Evolutionary conservation across 2,797 vertebrate genomes (phyloP), one percentile per base, ranked within the genome.

Genomic region (Malurus leucopterus): DNA sequence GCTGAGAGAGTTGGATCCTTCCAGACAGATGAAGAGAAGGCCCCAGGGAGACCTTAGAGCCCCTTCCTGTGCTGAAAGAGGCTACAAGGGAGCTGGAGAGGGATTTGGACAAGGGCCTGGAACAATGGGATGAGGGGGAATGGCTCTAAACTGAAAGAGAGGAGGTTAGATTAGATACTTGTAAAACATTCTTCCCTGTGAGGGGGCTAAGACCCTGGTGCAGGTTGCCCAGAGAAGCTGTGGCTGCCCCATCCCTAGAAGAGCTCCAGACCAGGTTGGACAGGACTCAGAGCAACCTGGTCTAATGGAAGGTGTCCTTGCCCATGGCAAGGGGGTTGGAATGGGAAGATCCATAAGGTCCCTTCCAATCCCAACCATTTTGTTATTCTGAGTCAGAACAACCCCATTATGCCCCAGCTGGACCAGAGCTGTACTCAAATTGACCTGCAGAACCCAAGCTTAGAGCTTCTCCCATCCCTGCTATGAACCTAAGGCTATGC

Each of bases 401-500:
- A 17, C 2, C 11, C 23, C 16, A 4, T 26, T 61, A 26, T 20
- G 13, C 16, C 26, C 65, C 69, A 53, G 49, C 13, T 50, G 32
- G 59, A 32, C 15, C 34, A 82, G 69, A 59, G 74, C 27, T 58
- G n/a, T 53, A 29, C 20, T 63, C 22, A 46, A 53, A 62, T 8
- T n/a, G 19, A 30, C 20, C 53, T 30, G 44, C 53, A 87, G 40
- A 83, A 70, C 7, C 11, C 21, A 67, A 59, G 50, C 27, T 75
- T 13, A 58, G 61, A 76, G 53, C 20, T 30, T 34, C 54, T 75
- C 9, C 34, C 41, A 34, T 26, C 14, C 9, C 49, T 62, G 36
- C 57, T 47, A 2, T 0, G 1, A 59, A 64, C 38, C 36, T 40
- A 19, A 18, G 26, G 6, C 49, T 86, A 68, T 1, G 1, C 18